Percentiles rank a stretch among this genome's conserved stretches.
These are phyloP conservation scores for Neria commutata DNA, from an alignment of 2,888 invertebrate species.

Conservation along the genomic window DNA sequence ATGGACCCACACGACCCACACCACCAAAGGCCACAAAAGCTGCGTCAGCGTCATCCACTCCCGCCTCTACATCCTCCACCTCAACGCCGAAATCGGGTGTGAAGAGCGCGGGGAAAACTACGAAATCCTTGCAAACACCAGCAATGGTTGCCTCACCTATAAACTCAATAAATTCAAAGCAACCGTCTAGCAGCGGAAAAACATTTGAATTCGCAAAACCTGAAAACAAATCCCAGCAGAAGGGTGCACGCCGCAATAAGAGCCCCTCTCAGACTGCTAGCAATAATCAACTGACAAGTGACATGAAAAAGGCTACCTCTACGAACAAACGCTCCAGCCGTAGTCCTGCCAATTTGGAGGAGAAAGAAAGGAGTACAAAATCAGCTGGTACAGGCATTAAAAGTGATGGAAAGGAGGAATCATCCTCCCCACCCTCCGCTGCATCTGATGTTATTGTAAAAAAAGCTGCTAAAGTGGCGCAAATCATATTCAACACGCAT, in stretches of 20 bases:
- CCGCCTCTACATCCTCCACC: neutral
- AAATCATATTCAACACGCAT: conserved; percentile 67
- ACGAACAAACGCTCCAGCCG: neutral
- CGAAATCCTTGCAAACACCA: too few relatives aligned
- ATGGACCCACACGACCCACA: conserved; percentile 42
- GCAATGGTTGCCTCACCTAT: neutral
- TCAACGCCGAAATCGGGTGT: neutral
- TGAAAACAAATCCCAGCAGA: conserved; percentile 46
- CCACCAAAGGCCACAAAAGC: conserved; percentile 1
- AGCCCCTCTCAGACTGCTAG: conserved; percentile 42
- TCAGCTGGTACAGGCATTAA: too few relatives aligned
- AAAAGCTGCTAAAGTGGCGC: conserved; percentile 64
- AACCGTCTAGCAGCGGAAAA: conserved; percentile 28
- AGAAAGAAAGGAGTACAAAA: conserved; percentile 14
- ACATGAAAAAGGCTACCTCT: conserved; percentile 44
- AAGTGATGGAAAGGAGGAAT: too few relatives aligned
- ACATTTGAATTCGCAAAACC: conserved; percentile 60
- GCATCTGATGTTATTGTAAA: conserved; percentile 35
- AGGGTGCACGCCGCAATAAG: conserved; percentile 37
- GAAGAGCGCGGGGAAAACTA: conserved; percentile 20
- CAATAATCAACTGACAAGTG: conserved; percentile 45
- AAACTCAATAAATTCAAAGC: neutral
- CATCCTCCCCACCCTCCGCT: conserved; percentile 12
- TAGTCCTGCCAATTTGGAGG: conserved; percentile 28
- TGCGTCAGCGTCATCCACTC: neutral